Percentiles rank a stretch among this genome's conserved stretches.
phyloP scores from a whole-genome alignment of 1,140 invertebrate species.

The Trigoniulus corallinus region DNA sequence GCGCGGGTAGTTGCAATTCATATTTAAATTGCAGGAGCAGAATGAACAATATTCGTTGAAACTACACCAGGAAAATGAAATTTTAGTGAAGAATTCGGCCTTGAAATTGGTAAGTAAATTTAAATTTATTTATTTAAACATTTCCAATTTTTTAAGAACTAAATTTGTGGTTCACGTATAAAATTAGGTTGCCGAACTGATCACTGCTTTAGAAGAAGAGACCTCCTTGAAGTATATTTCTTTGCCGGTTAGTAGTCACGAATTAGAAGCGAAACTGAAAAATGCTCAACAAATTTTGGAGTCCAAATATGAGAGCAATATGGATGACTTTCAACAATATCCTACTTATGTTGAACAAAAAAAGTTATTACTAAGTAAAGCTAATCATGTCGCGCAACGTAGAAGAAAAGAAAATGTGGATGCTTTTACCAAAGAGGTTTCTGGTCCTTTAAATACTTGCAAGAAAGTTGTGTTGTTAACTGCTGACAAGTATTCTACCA shows the following conservation, averaged over 20 bases:
- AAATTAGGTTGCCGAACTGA: not conserved
- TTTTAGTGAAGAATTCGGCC: not conserved
- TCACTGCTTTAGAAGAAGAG: not conserved
- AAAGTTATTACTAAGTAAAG: not conserved
- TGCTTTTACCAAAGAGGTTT: constrained; percentile 5
- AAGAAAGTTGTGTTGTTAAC: constrained; percentile 2
- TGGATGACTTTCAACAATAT: not conserved
- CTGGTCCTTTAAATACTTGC: constrained; percentile 1
- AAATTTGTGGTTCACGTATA: not conserved
- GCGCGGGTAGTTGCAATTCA: too few species aligned
- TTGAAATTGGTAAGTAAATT: not conserved
- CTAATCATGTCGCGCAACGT: not conserved
- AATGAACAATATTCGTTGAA: too few species aligned
- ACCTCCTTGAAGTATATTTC: not conserved
- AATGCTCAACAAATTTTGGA: not conserved
- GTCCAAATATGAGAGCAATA: not conserved
- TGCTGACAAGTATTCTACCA: constrained; percentile 4
- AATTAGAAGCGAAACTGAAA: not conserved
- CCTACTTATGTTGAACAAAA: not conserved
- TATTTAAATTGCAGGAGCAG: too few species aligned
- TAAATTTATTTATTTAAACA: not conserved
- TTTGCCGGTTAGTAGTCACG: not conserved
- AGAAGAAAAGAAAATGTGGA: constrained; percentile 6
- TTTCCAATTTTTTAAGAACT: not conserved
- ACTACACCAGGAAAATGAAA: not conserved